Evolutionary conservation across 92 coral and sea anemone genomes (phyloP).

Genomic region (Palythoa caribaeorum): DNA sequence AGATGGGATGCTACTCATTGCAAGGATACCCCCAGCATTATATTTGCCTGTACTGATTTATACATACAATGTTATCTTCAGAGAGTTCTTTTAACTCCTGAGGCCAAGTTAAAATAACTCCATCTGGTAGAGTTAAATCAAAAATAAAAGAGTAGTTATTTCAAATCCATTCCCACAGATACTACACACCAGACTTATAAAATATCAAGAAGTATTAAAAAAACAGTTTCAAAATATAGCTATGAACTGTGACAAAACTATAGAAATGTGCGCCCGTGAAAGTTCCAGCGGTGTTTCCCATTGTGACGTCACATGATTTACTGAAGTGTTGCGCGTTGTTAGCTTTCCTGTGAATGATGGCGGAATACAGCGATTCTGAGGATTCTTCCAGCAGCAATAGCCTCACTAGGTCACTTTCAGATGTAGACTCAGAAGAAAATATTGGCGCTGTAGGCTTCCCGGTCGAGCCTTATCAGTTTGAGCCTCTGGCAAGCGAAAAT

Average conservation of each 20-base stretch:
- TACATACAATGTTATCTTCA: too few species aligned
- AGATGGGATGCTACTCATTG: too few species aligned
- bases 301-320: not conserved
- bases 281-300: not conserved
- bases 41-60: too few species aligned
- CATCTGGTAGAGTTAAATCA: not conserved
- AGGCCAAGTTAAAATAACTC: not conserved
- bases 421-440: not conserved
- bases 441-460: not conserved
- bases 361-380: not conserved
- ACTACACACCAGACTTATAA: not conserved
- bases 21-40: too few species aligned
- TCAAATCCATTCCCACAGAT: not conserved
- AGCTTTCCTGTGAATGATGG: not conserved
- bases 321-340: not conserved
- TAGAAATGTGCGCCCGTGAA: not conserved
- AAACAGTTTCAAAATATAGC: not conserved
- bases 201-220: too few species aligned
- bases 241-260: not conserved
- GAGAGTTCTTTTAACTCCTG: too few species aligned
- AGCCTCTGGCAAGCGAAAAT: too few species aligned
- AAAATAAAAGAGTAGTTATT: not conserved
- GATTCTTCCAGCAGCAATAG: not conserved
- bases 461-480: not conserved
- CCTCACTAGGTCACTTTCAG: not conserved